Evolutionary conservation across 2,888 invertebrate species (phyloP).

Genomic region (Drosophila anomalipes): DNA sequence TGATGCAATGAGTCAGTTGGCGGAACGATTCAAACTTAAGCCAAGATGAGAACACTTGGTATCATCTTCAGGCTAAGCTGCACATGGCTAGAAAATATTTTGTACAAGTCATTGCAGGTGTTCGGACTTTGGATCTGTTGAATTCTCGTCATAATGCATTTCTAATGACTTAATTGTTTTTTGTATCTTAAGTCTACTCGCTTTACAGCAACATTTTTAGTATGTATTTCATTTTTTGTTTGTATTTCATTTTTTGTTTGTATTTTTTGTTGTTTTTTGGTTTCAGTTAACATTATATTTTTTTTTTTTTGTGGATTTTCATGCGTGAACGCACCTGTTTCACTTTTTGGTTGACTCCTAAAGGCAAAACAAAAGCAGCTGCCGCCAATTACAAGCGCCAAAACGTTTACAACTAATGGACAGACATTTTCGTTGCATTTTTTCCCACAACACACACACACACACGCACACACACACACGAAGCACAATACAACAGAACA

Average conservation of each 20-base stretch:
- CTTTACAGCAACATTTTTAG: conserved; percentile 25
- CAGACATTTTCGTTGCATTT: conserved; percentile 54
- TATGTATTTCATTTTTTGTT: conserved; percentile 18
- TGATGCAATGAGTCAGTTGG: conserved; percentile 37
- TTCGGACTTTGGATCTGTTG: conserved; percentile 36
- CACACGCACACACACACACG: conserved; percentile 34
- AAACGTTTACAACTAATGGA: conserved; percentile 66
- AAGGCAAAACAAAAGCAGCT: conserved; percentile 73
- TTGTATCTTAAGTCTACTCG: conserved; percentile 11
- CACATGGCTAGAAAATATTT: conserved; percentile 33
- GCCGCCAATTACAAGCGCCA: conserved; percentile 77
- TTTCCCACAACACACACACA: conserved; percentile 46
- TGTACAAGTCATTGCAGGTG: conserved; percentile 77
- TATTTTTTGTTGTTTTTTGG: no score
- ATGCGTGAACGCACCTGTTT: conserved; percentile 72
- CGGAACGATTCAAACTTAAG: not conserved
- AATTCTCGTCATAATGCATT: conserved; percentile 63
- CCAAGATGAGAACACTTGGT: conserved; percentile 3
- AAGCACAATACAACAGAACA: conserved; percentile 24
- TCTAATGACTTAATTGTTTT: conserved; percentile 59
- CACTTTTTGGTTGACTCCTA: conserved; percentile 52
- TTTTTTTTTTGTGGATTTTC: conserved; percentile 36
- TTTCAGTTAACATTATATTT: conserved; percentile 13
- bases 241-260: conserved; percentile 5
- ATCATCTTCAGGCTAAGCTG: conserved; percentile 40